Percentiles rank a stretch among this genome's conserved stretches.
Conservation (phyloP, 2,888 invertebrate species). For the Cosmia pyralina region DNA sequence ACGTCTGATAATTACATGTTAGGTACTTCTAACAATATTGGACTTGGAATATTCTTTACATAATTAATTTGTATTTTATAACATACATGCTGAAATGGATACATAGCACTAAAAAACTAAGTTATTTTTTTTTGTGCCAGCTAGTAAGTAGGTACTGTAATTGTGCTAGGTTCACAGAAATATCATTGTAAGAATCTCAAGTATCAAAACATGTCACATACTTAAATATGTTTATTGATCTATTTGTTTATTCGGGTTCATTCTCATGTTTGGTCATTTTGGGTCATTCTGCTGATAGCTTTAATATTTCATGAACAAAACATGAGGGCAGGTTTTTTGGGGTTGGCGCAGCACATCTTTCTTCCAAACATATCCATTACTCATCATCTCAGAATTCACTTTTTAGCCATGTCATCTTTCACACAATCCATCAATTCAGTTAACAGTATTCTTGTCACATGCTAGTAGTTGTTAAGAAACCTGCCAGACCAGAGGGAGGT, state of each 20-base stretch:
- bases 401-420: not conserved
- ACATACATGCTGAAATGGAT: not conserved
- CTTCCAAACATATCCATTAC: not conserved
- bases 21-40: not conserved
- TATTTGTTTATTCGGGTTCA: too few species aligned
- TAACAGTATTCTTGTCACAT: not conserved
- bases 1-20: conserved; percentile 11
- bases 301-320: not conserved
- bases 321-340: not conserved
- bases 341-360: not conserved
- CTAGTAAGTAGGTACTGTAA: not conserved
- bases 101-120: not conserved
- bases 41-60: not conserved
- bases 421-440: not conserved
- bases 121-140: not conserved
- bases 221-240: too few species aligned
- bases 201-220: too few species aligned
- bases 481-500: not conserved
- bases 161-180: not conserved
- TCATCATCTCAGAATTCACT: not conserved
- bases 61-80: not conserved
- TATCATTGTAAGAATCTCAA: not conserved
- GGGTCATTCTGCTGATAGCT: too few species aligned
- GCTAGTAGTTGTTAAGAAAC: not conserved
- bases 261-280: too few species aligned